A percentile compares a stretch with the other conserved stretches of the same genome.
phyloP scores from a whole-genome alignment of 2,888 invertebrate species.

The Nemapogon koenigi region DNA sequence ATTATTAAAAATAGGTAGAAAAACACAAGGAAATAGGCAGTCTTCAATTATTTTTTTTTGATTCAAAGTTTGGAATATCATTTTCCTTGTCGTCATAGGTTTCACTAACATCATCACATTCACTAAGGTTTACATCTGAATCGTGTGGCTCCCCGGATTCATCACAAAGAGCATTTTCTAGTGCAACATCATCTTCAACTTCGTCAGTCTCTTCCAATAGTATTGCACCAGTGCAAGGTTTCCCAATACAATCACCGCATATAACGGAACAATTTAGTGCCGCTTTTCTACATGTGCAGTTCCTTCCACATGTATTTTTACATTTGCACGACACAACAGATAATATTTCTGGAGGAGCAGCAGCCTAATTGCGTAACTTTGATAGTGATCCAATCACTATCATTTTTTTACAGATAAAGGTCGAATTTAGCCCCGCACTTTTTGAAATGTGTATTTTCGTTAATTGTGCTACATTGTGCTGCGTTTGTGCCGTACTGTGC shows the following conservation, averaged over 20 bases:
- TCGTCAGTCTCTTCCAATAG: not conserved
- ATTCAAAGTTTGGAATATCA: not conserved
- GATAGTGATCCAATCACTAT: too few relatives aligned
- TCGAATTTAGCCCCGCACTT: too few relatives aligned
- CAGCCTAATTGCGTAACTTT: too few relatives aligned
- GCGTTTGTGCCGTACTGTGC: too few relatives aligned
- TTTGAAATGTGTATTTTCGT: too few relatives aligned
- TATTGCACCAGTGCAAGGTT: not conserved
- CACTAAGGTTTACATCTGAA: not conserved
- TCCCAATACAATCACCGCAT: not conserved
- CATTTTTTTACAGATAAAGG: too few relatives aligned
- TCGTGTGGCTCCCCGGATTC: not conserved
- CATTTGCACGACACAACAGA: conserved; percentile 3
- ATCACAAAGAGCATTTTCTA: not conserved
- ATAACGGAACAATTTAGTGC: not conserved
- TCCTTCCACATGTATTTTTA: not conserved
- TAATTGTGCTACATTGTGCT: too few relatives aligned
- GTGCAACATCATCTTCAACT: not conserved
- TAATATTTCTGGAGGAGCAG: not conserved
- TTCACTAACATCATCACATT: not conserved
- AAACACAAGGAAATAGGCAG: too few relatives aligned
- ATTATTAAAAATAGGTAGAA: too few relatives aligned
- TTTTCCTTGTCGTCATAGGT: not conserved
- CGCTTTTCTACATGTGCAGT: conserved; percentile 5
- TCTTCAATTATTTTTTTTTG: not conserved